Evolutionary conservation across 2,113 vertebrate species (phyloP), one percentile per base, ranked within the genome.

Genomic region (Geococcyx californianus): DNA sequence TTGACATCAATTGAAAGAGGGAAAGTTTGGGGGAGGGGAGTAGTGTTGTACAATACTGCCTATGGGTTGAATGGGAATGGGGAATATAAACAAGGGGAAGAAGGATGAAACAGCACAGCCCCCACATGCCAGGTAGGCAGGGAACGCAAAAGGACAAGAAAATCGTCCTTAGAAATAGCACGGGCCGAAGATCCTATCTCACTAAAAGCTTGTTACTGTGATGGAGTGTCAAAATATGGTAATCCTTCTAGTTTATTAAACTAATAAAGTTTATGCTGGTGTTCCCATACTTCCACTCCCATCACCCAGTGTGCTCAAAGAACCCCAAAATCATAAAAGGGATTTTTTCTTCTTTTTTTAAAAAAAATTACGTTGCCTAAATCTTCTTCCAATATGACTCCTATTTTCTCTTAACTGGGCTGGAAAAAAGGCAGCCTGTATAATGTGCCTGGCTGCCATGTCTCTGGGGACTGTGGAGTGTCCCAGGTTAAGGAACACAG

Each of bases 11-110:
- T 0, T 75, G 81, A 78, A 90, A 90, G 28, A 86, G 82, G 42
- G 80, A 94, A 92, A 94, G 79, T 93, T 79, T 84, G 84, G 93
- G 86, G 94, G 94, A 90, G 66, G 94, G 73, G 38, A 77, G 21
- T 49, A 58, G 21, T 3, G 8, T 55, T 58, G 15, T 36, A 33
- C 36, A 64, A 31, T 16, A 18, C 55, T 60, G 73, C 23, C 42
- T 34, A n/a, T 72, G 72, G 52, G 25, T 67, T 75, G 7, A 73
- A 38, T 66, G 75, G 64, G 67, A 80, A 77, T 19, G 60, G 44
- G 73, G n/a, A 73, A 54, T 16, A 44, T 7, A 90, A 78, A 64
- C 0, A 7, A 84, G 29, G 34, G 25, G 40, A 84, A 73, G 72
- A 33, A 60, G 19, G 10, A 47, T 59, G 80, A 28, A 69, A 70